Percentiles rank a stretch among this genome's conserved stretches.
These are phyloP conservation scores for Gastracanthus pulcherrimus DNA, from an alignment of 2,888 invertebrate genomes.

Conservation along the genomic window DNA sequence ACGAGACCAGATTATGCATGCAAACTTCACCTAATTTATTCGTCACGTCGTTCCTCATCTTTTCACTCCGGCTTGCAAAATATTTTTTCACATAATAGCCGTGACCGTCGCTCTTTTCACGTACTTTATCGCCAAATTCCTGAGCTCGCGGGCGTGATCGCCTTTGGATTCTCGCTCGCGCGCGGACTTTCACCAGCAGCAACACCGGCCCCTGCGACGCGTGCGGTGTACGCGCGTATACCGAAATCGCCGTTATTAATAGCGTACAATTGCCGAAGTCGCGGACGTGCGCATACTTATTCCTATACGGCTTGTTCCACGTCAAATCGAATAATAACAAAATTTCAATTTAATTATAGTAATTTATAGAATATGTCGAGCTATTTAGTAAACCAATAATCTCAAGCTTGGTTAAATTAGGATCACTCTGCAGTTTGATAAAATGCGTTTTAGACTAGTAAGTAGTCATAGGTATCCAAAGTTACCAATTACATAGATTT, in stretches of 20 bases:
- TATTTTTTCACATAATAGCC: slow-evolving; percentile 11
- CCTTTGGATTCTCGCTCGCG: slow-evolving; percentile 37
- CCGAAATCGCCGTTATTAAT: slow-evolving; percentile 50
- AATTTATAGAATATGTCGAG: too few species aligned
- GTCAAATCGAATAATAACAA: too few species aligned
- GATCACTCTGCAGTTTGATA: too few species aligned
- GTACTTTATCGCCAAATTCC: slow-evolving; percentile 49
- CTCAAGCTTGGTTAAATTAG: too few species aligned
- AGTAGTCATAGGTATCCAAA: too few species aligned
- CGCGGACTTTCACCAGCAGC: slow-evolving; percentile 42
- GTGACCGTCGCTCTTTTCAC: slow-evolving; percentile 1
- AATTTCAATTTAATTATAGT: too few species aligned
- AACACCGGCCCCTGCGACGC: not conserved
- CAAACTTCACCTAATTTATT: slow-evolving; percentile 34
- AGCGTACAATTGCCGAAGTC: slow-evolving; percentile 38
- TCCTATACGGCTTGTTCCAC: not conserved
- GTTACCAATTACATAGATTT: too few species aligned
- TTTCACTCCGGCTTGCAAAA: slow-evolving; percentile 9
- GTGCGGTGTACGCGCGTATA: not conserved
- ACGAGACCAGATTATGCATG: slow-evolving; percentile 4
- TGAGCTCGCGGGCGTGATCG: slow-evolving; percentile 4
- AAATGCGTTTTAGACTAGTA: too few species aligned
- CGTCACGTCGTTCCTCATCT: slow-evolving; percentile 47
- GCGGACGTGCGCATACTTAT: not conserved
- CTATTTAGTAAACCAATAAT: too few species aligned